phyloP scores from a whole-genome alignment of 2,888 invertebrate species.

The Leptopilina myrica region DNA sequence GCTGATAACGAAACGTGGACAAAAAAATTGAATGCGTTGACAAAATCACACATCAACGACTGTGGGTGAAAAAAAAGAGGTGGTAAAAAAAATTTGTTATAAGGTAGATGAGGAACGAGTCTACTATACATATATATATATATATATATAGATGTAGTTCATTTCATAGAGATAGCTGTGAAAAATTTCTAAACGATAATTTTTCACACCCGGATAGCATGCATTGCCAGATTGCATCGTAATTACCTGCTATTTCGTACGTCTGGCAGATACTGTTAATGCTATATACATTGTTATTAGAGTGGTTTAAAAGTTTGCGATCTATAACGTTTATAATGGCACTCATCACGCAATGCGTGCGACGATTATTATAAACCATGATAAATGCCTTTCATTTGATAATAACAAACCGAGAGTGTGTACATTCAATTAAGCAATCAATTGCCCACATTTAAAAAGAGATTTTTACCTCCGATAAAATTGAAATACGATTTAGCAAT shows the following conservation, averaged over 20 bases:
- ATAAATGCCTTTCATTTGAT: conserved; percentile 3
- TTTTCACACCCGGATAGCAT: conserved; percentile 54
- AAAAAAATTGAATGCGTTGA: conserved; percentile 33
- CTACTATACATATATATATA: not conserved
- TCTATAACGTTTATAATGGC: conserved; percentile 40
- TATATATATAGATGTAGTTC: not conserved
- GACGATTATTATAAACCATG: conserved; percentile 49
- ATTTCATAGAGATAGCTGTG: conserved; percentile 48
- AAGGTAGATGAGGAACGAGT: not conserved
- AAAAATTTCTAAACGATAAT: conserved; percentile 52
- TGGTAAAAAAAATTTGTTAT: conserved; percentile 10
- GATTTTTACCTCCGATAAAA: not conserved
- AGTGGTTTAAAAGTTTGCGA: conserved; percentile 52
- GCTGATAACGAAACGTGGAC: conserved; percentile 4
- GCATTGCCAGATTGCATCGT: conserved; percentile 54
- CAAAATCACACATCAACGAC: conserved; percentile 38
- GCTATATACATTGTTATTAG: conserved; percentile 54
- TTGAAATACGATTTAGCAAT: not conserved
- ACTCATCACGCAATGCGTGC: conserved; percentile 54
- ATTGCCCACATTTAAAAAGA: conserved; percentile 3
- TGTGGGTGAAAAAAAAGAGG: conserved; percentile 36
- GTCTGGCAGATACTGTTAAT: conserved; percentile 52
- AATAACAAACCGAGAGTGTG: not conserved
- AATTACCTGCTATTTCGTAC: conserved; percentile 53
- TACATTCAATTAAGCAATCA: conserved; percentile 9